Conservation (phyloP, 37 sponge, comb jelly and placozoan genomes). For the Halisarca cf. caerulea region DNA sequence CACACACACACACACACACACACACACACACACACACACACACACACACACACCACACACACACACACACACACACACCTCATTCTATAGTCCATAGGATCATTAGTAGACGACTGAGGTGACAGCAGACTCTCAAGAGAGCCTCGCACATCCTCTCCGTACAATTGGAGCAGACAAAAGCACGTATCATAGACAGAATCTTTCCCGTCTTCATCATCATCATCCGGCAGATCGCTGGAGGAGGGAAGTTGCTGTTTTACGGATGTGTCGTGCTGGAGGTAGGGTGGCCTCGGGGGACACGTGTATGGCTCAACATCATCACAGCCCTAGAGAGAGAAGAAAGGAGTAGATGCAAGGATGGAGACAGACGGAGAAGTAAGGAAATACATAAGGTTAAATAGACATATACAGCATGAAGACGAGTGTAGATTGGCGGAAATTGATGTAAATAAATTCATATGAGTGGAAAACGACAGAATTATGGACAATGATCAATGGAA, state of each 20-base stretch:
- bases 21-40: too few species aligned
- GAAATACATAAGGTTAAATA: too few species aligned
- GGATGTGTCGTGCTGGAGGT: slow-evolving; percentile 21
- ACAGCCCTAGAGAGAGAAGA: not conserved
- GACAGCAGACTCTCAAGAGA: slow-evolving; percentile 55
- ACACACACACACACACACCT: slow-evolving; percentile 55
- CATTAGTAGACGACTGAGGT: slow-evolving; percentile 64
- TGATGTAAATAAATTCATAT: too few species aligned
- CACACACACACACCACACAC: too few species aligned
- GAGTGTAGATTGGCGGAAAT: too few species aligned
- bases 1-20: not conserved
- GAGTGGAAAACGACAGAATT: not conserved
- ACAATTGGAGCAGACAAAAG: slow-evolving; percentile 73
- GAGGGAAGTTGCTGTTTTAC: not conserved
- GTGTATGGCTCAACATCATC: slow-evolving; percentile 25
- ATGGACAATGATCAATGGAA: too few species aligned
- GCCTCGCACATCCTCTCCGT: slow-evolving; percentile 40
- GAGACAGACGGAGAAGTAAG: not conserved
- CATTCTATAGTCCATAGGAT: slow-evolving; percentile 71
- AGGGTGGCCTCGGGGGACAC: slow-evolving; percentile 34
- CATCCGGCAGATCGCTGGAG: not conserved
- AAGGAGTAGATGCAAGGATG: not conserved
- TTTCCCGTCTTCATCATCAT: not conserved
- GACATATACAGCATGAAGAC: too few species aligned
- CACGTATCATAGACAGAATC: slow-evolving; percentile 50